Conservation (phyloP, 2,113 vertebrate species). For the Diadophis punctatus region DNA sequence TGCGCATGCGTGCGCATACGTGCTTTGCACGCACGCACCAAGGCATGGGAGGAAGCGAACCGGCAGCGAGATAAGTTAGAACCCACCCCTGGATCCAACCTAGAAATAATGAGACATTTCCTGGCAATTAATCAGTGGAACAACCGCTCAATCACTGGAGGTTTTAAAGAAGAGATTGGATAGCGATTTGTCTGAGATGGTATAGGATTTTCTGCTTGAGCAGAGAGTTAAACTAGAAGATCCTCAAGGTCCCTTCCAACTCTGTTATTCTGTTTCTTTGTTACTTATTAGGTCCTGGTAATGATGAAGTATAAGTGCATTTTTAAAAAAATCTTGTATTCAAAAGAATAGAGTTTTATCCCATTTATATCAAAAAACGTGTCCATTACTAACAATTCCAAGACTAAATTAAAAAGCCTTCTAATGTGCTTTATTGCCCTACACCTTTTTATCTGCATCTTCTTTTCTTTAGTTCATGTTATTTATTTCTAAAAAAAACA, state of each 20-base stretch:
- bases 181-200: background rate
- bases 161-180: background rate
- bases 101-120: background rate
- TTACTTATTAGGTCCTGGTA: background rate
- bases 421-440: background rate
- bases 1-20: no score
- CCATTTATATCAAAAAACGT: background rate
- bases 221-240: background rate
- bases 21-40: no score
- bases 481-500: background rate
- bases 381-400: background rate
- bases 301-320: background rate
- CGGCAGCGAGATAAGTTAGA: no score
- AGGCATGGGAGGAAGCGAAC: no score
- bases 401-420: background rate
- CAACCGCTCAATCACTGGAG: background rate
- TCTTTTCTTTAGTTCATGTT: background rate
- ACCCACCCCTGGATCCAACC: background rate
- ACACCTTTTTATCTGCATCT: background rate
- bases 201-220: background rate
- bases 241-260: background rate
- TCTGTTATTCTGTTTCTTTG: background rate
- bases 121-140: background rate
- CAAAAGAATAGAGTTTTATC: background rate
- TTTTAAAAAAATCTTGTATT: background rate